These are phyloP conservation scores for Drosophila leontia DNA, from an alignment of 1,140 invertebrate genomes.

Conservation along the genomic window DNA sequence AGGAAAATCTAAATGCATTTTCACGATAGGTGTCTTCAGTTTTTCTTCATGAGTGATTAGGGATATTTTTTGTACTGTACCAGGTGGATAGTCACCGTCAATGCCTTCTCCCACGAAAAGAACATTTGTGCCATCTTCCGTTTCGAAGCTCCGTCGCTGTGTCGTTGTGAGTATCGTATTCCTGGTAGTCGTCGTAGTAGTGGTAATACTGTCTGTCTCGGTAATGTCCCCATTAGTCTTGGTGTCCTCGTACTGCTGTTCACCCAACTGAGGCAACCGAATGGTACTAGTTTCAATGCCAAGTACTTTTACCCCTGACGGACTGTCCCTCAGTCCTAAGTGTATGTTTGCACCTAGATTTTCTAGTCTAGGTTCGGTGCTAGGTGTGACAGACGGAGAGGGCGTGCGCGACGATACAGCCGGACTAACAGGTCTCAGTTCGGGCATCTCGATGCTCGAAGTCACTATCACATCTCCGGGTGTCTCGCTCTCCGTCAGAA, in stretches of 20 bases:
- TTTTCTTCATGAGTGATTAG: constrained; percentile 89
- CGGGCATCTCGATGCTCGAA: constrained; percentile 82
- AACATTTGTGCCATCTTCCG: constrained; percentile 82
- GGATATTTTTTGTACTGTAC: constrained; percentile 87
- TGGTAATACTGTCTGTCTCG: constrained; percentile 57
- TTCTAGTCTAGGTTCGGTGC: constrained; percentile 39
- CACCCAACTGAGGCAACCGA: constrained; percentile 42
- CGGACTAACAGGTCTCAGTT: constrained; percentile 67
- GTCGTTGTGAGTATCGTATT: constrained; percentile 74
- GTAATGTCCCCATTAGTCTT: constrained; percentile 47
- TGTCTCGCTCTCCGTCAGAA: constrained; percentile 72
- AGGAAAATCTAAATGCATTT: constrained; percentile 87
- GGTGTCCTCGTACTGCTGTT: constrained; percentile 13
- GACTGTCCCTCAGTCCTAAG: constrained; percentile 49
- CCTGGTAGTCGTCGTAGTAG: constrained; percentile 70
- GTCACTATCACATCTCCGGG: constrained; percentile 75
- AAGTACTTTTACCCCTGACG: constrained; percentile 67
- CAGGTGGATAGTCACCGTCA: constrained; percentile 79
- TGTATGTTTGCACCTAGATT: constrained; percentile 57
- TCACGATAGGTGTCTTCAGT: constrained; percentile 88
- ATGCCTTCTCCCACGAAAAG: constrained; percentile 81
- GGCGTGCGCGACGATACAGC: constrained; percentile 43
- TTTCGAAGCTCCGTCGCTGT: constrained; percentile 79
- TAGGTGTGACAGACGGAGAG: constrained; percentile 52
- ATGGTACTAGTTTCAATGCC: constrained; percentile 68